Base-by-base conservation (phyloP, 1,140 invertebrate genomes). In the Acromyrmex heyeri region DNA sequence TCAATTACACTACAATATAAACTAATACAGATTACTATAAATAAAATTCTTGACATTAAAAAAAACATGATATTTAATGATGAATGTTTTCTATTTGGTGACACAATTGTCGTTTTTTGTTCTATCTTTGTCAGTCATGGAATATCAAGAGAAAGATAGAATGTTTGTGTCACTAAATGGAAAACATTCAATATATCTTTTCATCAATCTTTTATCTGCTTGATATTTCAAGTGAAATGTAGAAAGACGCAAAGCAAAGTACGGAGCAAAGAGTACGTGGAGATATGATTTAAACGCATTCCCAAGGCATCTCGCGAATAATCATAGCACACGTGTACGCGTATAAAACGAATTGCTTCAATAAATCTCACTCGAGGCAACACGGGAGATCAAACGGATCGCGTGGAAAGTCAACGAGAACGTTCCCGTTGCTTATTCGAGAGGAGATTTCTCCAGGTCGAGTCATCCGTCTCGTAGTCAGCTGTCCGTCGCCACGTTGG, bases 401-500 rank as follows among this genome's bases (percentile, higher is more conserved):
- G 16, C 34, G 3, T 44, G 8, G 30, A 10, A 10, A n/a, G 3
- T 44, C 10, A 67, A 2, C n/a, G 6, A 34, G 21, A n/a, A 48
- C 30, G 38, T 57, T 30, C n/a, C 21, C 30, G 48, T 64, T 27
- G 18, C 44, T 44, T 12, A 27, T 38, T 14, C 14, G 48, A 30
- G 38, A 50, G 21, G 27, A 38, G 12, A 59, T 24, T 14, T 27
- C 24, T 69, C n/a, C 21, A 3, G 27, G 21, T 70, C 50, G 65
- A 61, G 18, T 34, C 61, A 24, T 78, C 61, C 16, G 21, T 44
- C 21, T 10, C 38, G 21, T 12, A 18, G 12, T 83, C 78, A 83
- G 76, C 64, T 86, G 75, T 86, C 27, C n/a, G 18, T 85, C 30
- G 69, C 79, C 79, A 83, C 79, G 79, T 83, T 75, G 79, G 55